These are phyloP conservation scores for Trissonchulus latispiculum DNA, from an alignment of 2,888 invertebrate species.

Conservation along the genomic window DNA sequence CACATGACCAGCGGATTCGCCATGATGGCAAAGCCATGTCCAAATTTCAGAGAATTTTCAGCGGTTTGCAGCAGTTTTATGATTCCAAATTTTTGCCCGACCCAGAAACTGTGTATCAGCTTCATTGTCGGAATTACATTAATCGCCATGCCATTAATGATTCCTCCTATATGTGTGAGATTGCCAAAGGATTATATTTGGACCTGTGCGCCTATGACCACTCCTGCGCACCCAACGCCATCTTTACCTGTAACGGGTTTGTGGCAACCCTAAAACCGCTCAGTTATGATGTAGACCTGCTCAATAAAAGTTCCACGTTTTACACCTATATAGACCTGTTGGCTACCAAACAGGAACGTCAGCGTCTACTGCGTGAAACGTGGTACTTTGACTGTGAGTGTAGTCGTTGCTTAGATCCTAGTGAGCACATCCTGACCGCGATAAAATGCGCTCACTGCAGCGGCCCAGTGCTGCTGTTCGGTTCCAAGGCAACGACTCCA, in stretches of 20 bases:
- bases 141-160: constrained; percentile 43
- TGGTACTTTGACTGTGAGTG: constrained; percentile 35
- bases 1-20: constrained; percentile 36
- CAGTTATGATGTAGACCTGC: constrained; percentile 32
- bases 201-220: constrained; percentile 43
- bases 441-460: constrained; percentile 10
- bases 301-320: constrained; percentile 34
- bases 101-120: constrained; percentile 36
- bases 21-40: constrained; percentile 33
- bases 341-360: constrained; percentile 31
- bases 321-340: constrained; percentile 41
- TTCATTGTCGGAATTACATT: constrained; percentile 41
- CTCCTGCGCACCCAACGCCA: constrained; percentile 37
- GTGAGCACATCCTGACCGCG: constrained; percentile 33
- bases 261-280: constrained; percentile 36
- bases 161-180: constrained; percentile 35
- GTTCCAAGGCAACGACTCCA: background rate
- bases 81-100: constrained; percentile 32
- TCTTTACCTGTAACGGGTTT: constrained; percentile 36
- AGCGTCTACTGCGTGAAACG: constrained; percentile 31
- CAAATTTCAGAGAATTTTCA: constrained; percentile 31
- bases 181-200: constrained; percentile 42
- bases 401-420: constrained; percentile 36
- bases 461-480: constrained; percentile 5
- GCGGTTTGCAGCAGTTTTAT: constrained; percentile 31